These are phyloP conservation scores for Neogobius melanostomus DNA, from an alignment of 2,113 vertebrate genomes.

Conservation along the genomic window DNA sequence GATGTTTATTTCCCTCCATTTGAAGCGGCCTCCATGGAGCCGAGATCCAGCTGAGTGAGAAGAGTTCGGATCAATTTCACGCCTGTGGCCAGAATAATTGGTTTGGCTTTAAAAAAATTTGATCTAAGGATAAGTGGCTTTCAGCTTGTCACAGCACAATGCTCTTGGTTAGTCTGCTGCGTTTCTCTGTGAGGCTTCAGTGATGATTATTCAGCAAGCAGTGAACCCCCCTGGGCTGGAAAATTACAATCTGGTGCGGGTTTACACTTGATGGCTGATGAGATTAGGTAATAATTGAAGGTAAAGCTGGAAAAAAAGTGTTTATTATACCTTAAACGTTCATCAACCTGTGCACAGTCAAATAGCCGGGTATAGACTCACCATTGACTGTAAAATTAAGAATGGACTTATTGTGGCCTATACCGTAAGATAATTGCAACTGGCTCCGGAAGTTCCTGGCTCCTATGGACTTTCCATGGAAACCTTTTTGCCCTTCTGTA, in stretches of 20 bases:
- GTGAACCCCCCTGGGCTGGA: constrained; percentile 41
- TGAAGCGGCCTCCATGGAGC: constrained; percentile 59
- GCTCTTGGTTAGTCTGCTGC: constrained; percentile 54
- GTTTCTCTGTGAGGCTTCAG: constrained; percentile 51
- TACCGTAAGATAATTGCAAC: no score
- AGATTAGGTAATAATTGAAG: not conserved
- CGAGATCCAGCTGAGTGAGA: constrained; percentile 64
- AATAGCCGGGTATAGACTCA: no score
- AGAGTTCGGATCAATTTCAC: constrained; percentile 76
- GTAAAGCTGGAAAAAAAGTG: no score
- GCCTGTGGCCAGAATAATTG: constrained; percentile 70
- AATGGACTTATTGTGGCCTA: no score
- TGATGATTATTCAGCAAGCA: constrained; percentile 62
- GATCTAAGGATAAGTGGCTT: constrained; percentile 64
- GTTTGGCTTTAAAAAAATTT: constrained; percentile 69
- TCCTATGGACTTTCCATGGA: no score
- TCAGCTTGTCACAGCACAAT: constrained; percentile 55
- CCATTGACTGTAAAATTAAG: no score
- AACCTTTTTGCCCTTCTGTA: no score
- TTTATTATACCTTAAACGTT: no score
- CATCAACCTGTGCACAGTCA: no score
- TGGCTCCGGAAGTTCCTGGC: no score
- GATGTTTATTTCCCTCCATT: constrained; percentile 45
- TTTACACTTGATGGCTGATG: not conserved
- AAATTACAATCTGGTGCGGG: constrained; percentile 3